Base-by-base conservation (phyloP, 2,888 invertebrate genomes). In the Cryptocephalus primarius region DNA sequence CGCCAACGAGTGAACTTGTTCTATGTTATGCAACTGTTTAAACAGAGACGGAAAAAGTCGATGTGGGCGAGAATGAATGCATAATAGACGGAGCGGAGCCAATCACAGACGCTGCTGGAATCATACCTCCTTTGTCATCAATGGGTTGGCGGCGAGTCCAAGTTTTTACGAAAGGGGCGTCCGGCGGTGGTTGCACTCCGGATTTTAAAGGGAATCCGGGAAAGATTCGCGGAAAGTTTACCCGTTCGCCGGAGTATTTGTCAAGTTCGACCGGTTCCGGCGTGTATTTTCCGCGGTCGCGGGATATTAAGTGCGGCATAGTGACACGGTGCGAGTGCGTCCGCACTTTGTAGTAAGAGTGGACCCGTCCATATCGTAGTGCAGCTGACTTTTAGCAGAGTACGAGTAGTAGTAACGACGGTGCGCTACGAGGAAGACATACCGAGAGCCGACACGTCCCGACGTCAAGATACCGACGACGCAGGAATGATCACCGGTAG, bases 121-220 rank as follows among this genome's bases (percentile, higher is more conserved):
- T 54, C 43, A 42, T 49, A 50, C 49, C 54, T 54, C 78, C 79
- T 79, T 78, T 79, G 79, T 79, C 79, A 80, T 80, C 79, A 80
- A 80, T 80, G 79, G 77, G 76, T 75, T 73, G 75, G 74, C 76
- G 79, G 70, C 74, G 72, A 75, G 76, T 78, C 75, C 74, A 78
- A 71, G 70, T 66, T 63, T 58, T 64, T 65, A 62, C 59, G 57
- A 61, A 63, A 68, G 71, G 59, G 59, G 49, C 50, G 54, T 42
- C 58, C 55, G 53, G 36, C n/a, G 12, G 36, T 36, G 36, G 12
- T 4, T 36, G n/a, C 12, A 2, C 36, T 36, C 12, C 46, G 56
- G 53, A 47, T 45, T 22, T 22, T 22, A 22, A 22, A 22, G 22
- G 22, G 22, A 22, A 22, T 22, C 6, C 22, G 22, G 6, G 22